phyloP scores from a whole-genome alignment of 2,888 invertebrate species.

The Gastrophysa polygoni region DNA sequence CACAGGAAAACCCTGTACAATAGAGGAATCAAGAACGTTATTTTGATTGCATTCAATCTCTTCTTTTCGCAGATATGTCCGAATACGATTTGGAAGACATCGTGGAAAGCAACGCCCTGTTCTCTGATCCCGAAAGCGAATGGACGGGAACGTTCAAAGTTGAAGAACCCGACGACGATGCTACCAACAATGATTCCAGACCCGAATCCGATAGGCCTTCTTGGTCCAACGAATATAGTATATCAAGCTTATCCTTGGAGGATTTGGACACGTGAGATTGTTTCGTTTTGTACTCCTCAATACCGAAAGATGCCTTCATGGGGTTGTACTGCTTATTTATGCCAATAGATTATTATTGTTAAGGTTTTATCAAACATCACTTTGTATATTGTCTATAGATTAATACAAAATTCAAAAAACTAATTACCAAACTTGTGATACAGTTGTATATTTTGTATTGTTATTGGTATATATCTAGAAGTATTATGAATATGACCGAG shows the following conservation, averaged over 20 bases:
- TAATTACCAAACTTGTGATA: slow-evolving; percentile 23
- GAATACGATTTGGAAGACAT: slow-evolving; percentile 64
- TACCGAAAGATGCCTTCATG: not conserved
- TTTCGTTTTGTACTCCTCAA: no score
- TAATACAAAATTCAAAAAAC: not conserved
- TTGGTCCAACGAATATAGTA: slow-evolving; percentile 8
- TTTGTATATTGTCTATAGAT: not conserved
- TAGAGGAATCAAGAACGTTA: no score
- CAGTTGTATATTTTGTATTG: slow-evolving; percentile 23
- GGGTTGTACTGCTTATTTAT: no score
- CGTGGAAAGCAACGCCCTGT: slow-evolving; percentile 62
- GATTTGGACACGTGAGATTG: slow-evolving; percentile 15
- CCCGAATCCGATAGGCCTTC: slow-evolving; percentile 32
- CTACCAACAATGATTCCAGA: slow-evolving; percentile 17
- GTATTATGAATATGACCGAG: slow-evolving; percentile 29
- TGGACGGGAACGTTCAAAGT: slow-evolving; percentile 60
- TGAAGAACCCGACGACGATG: slow-evolving; percentile 52
- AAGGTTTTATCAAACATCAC: no score
- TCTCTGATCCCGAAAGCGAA: slow-evolving; percentile 76
- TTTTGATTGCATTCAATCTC: no score
- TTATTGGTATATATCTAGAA: slow-evolving; percentile 25
- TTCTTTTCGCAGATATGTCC: slow-evolving; percentile 51
- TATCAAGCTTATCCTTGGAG: slow-evolving; percentile 16
- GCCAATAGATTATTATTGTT: no score
- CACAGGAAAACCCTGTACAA: no score